phyloP scores from a whole-genome alignment of 1,140 invertebrate species.

The Anastrepha obliqua region DNA sequence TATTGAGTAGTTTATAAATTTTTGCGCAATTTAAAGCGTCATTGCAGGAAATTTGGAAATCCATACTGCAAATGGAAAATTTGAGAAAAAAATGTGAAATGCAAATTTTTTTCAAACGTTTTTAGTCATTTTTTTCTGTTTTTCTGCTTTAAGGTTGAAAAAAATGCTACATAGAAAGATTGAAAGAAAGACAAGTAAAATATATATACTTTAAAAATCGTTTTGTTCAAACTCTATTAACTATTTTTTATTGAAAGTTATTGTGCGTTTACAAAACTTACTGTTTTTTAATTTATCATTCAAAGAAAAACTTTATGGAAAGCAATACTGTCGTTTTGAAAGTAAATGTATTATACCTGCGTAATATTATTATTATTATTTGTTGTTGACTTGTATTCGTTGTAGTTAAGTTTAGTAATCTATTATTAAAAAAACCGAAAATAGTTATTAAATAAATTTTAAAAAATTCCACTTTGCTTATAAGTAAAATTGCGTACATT shows the following conservation, averaged over 20 bases:
- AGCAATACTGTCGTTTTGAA: constrained; percentile 29
- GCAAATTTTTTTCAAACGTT: not conserved
- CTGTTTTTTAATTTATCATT: no score
- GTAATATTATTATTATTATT: constrained; percentile 20
- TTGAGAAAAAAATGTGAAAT: not conserved
- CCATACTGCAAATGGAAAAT: not conserved
- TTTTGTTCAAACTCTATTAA: not conserved
- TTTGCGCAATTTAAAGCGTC: no score
- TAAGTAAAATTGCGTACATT: constrained; percentile 6
- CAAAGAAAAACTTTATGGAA: not conserved
- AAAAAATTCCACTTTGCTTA: constrained; percentile 13
- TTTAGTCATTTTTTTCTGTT: not conserved
- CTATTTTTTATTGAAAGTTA: not conserved
- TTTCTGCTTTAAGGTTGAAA: no score
- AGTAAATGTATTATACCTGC: not conserved
- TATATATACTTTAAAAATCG: no score
- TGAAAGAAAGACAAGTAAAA: not conserved
- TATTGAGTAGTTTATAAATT: not conserved
- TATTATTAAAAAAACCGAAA: not conserved
- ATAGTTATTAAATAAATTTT: constrained; percentile 11
- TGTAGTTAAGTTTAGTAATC: not conserved
- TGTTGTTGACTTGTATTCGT: constrained; percentile 4
- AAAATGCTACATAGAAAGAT: no score
- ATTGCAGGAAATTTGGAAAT: no score
- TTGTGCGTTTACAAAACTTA: not conserved